Conservation (phyloP, 2,113 vertebrate genomes). For the Oncorhynchus clarkii region DNA sequence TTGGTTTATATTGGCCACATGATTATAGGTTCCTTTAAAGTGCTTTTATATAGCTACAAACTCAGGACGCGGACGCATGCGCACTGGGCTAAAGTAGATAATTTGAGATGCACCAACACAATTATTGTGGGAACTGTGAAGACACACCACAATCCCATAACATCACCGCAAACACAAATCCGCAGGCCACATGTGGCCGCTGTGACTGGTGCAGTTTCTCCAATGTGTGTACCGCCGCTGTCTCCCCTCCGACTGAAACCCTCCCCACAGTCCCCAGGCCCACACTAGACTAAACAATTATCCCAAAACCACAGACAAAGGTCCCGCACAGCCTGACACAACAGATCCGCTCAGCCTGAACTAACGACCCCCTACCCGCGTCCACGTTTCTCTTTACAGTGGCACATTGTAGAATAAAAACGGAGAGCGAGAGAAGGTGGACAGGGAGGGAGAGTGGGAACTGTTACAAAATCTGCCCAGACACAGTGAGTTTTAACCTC, state of each 20-base stretch:
- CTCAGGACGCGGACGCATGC: background rate
- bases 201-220: constrained; percentile 58
- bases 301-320: constrained; percentile 58
- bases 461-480: background rate
- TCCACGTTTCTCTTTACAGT: constrained; percentile 67
- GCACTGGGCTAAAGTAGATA: background rate
- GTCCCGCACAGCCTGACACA: constrained; percentile 55
- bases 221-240: constrained; percentile 65
- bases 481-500: background rate
- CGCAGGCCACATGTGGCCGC: constrained; percentile 61
- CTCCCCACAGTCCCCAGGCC: constrained; percentile 41
- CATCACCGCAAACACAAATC: constrained; percentile 59
- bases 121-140: background rate
- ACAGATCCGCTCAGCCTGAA: constrained; percentile 67
- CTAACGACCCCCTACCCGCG: constrained; percentile 68
- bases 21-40: constrained; percentile 31
- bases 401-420: constrained; percentile 55
- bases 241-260: constrained; percentile 47
- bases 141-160: constrained; percentile 27
- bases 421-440: constrained; percentile 3
- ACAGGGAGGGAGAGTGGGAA: background rate
- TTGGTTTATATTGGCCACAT: background rate
- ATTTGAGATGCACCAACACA: background rate
- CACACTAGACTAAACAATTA: constrained; percentile 61
- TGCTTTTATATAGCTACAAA: background rate